A percentile compares a stretch with the other conserved stretches of the same genome.
These are phyloP conservation scores for Aphrophora alni DNA, from an alignment of 2,888 invertebrate species.

Conservation along the genomic window DNA sequence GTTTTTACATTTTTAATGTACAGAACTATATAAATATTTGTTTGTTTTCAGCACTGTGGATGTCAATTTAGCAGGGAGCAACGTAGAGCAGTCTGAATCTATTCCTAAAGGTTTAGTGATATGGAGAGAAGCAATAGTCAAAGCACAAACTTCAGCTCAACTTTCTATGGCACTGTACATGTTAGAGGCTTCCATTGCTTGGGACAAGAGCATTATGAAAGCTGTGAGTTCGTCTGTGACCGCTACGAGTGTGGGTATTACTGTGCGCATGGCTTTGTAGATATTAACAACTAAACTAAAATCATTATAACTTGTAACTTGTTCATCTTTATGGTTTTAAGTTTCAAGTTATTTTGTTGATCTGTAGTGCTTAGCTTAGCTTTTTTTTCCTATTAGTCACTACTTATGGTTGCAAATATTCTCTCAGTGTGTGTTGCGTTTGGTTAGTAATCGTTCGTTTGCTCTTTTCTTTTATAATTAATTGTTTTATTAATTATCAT, in stretches of 20 bases:
- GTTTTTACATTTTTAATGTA: background rate
- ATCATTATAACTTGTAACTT: background rate
- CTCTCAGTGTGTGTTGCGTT: no score
- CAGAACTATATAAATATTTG: no score
- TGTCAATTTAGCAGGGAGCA: slow-evolving; percentile 63
- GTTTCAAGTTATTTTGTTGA: background rate
- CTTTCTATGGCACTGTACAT: slow-evolving; percentile 88
- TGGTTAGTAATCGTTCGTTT: no score
- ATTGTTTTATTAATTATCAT: no score
- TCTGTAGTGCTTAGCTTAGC: background rate
- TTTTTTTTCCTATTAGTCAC: background rate
- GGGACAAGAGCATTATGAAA: slow-evolving; percentile 99
- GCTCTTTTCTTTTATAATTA: no score
- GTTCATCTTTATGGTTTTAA: background rate
- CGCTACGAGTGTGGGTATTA: slow-evolving; percentile 40
- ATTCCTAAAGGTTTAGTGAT: slow-evolving; percentile 79
- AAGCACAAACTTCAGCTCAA: slow-evolving; percentile 88
- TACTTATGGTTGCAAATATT: no score
- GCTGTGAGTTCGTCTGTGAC: slow-evolving; percentile 75
- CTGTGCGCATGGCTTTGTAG: slow-evolving; percentile 36
- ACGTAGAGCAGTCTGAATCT: slow-evolving; percentile 60
- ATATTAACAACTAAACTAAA: background rate
- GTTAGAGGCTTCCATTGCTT: slow-evolving; percentile 91
- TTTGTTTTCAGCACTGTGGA: slow-evolving; percentile 62
- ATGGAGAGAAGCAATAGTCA: slow-evolving; percentile 90